These are phyloP conservation scores for Aplodontia rufa DNA, from an alignment of 2,113 vertebrate species.

Conservation along the genomic window DNA sequence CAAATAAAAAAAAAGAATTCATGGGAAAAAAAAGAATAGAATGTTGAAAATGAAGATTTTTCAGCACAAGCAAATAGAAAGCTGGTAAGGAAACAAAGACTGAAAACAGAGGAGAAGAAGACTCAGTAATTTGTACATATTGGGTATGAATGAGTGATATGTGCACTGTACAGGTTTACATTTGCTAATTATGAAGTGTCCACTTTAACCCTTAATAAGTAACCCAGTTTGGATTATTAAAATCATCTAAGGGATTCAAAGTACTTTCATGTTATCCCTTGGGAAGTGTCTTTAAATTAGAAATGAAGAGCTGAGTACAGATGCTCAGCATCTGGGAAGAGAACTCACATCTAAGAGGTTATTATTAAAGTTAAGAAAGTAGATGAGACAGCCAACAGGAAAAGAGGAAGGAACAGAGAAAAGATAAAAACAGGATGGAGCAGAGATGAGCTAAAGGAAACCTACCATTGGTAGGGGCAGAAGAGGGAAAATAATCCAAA, in stretches of 20 bases:
- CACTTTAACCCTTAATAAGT: constrained; percentile 10
- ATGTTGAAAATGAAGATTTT: not conserved
- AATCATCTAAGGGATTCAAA: not conserved
- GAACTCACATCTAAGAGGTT: not conserved
- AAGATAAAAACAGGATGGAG: too few species aligned
- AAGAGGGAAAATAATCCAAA: not conserved
- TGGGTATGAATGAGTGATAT: not conserved
- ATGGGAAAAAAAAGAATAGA: not conserved
- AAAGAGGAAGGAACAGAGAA: not conserved
- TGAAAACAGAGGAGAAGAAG: not conserved
- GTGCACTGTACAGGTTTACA: not conserved
- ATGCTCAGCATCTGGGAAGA: not conserved
- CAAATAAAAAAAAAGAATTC: too few species aligned
- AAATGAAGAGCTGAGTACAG: not conserved
- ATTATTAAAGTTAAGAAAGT: not conserved
- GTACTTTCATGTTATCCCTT: not conserved
- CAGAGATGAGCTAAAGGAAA: not conserved
- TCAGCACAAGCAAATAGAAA: not conserved
- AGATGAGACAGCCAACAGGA: not conserved
- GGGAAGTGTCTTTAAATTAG: constrained; percentile 13
- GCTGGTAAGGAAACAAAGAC: not conserved
- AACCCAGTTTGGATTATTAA: not conserved
- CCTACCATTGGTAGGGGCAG: not conserved
- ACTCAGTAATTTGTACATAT: not conserved
- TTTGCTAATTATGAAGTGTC: not conserved